These are phyloP conservation scores for Synodontis membranacea DNA, from an alignment of 2,113 vertebrate genomes.

Conservation along the genomic window DNA sequence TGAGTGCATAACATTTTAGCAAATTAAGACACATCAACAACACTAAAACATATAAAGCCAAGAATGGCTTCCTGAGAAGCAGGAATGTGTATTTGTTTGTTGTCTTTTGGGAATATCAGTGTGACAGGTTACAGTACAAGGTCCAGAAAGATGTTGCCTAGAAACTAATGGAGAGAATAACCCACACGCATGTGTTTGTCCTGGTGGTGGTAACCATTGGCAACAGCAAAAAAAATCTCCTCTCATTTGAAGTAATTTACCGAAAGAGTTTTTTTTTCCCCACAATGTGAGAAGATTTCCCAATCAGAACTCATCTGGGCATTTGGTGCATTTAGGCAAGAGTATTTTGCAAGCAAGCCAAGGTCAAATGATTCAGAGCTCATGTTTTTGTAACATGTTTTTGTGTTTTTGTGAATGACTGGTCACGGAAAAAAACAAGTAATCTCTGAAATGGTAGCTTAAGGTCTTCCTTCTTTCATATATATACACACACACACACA, in stretches of 20 bases:
- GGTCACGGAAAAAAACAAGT: not conserved
- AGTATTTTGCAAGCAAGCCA: constrained; percentile 18
- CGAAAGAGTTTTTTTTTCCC: constrained; percentile 16
- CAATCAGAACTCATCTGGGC: constrained; percentile 30
- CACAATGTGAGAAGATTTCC: constrained; percentile 27
- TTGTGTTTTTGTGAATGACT: not conserved
- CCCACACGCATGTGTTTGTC: constrained; percentile 53
- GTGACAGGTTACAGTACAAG: constrained; percentile 55
- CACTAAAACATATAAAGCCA: constrained; percentile 31
- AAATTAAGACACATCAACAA: constrained; percentile 14
- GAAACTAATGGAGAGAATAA: constrained; percentile 58
- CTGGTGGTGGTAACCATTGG: constrained; percentile 59
- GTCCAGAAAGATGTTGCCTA: constrained; percentile 58
- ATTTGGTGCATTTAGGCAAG: constrained; percentile 34
- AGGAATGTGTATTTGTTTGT: constrained; percentile 55
- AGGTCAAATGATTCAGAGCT: constrained; percentile 4
- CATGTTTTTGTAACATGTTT: not conserved
- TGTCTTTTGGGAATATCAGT: constrained; percentile 51
- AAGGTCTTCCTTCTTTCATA: not conserved
- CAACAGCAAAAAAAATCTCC: constrained; percentile 52
- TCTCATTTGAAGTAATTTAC: constrained; percentile 44
- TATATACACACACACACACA: too few relatives aligned
- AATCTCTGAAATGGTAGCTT: not conserved
- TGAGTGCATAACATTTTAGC: constrained; percentile 9
- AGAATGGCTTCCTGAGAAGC: constrained; percentile 30